phyloP scores from a whole-genome alignment of 2,797 vertebrate species.

The Cephalopachus bancanus region DNA sequence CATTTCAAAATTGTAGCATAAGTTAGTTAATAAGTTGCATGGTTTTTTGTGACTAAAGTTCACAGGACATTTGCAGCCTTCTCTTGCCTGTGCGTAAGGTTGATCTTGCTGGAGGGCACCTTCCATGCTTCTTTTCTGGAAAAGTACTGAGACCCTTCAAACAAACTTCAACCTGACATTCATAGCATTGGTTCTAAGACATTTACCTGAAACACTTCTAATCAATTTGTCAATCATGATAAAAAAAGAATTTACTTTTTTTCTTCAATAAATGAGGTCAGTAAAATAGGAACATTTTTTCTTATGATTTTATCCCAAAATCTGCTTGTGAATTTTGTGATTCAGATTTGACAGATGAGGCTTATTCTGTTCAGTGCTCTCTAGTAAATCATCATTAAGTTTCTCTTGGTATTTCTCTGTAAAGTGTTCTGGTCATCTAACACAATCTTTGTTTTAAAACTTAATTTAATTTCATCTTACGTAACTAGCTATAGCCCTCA shows the following conservation, averaged over 20 bases:
- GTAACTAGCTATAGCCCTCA: background rate
- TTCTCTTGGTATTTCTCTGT: background rate
- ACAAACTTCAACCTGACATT: background rate
- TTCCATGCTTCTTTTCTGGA: background rate
- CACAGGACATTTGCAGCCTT: background rate
- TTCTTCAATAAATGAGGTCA: background rate
- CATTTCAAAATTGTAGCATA: background rate
- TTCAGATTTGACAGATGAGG: background rate
- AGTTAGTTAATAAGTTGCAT: background rate
- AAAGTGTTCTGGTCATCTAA: background rate
- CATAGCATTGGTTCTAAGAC: background rate
- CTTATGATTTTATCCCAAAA: background rate
- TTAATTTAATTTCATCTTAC: background rate
- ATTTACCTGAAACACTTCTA: background rate
- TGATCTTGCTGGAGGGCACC: background rate
- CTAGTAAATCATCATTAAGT: background rate
- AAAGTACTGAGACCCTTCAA: background rate
- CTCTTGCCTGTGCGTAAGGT: background rate
- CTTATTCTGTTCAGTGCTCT: background rate
- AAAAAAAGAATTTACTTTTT: background rate
- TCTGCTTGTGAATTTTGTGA: background rate
- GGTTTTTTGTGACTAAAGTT: background rate
- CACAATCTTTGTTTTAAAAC: background rate
- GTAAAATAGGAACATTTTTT: background rate
- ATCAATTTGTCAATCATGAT: background rate